These are phyloP conservation scores for Pelecanus crispus DNA, from an alignment of 2,113 vertebrate genomes.

Conservation along the genomic window DNA sequence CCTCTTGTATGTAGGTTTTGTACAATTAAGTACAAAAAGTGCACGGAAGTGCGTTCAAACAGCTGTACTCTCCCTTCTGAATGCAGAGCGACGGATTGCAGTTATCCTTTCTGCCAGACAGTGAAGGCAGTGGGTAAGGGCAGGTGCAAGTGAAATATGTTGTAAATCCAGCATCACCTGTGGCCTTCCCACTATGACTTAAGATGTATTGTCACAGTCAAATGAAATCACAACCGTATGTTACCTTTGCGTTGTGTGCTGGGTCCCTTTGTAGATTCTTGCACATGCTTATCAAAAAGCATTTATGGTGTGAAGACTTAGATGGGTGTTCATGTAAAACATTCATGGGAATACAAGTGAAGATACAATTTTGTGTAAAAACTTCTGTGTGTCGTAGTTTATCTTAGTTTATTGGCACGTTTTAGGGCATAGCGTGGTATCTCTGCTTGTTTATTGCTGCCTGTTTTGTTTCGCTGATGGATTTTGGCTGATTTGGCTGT, in stretches of 20 bases:
- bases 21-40: not conserved
- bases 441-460: not conserved
- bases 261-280: no score
- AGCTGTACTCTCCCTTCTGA: not conserved
- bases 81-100: fast-evolving
- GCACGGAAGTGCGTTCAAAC: not conserved
- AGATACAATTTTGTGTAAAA: not conserved
- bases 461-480: not conserved
- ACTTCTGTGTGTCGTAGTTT: not conserved
- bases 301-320: not conserved
- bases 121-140: not conserved
- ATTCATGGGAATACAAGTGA: not conserved
- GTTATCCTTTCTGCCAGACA: not conserved
- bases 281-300: not conserved
- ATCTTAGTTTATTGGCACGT: fast-evolving
- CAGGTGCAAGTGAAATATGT: not conserved
- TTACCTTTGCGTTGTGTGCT: not conserved
- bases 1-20: not conserved
- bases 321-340: not conserved
- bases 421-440: not conserved
- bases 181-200: not conserved
- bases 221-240: not conserved
- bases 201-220: not conserved
- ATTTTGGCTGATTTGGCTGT: not conserved
- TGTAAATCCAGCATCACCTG: not conserved